These are phyloP conservation scores for Hystrix cristata DNA, from an alignment of 2,113 vertebrate genomes.

Conservation along the genomic window DNA sequence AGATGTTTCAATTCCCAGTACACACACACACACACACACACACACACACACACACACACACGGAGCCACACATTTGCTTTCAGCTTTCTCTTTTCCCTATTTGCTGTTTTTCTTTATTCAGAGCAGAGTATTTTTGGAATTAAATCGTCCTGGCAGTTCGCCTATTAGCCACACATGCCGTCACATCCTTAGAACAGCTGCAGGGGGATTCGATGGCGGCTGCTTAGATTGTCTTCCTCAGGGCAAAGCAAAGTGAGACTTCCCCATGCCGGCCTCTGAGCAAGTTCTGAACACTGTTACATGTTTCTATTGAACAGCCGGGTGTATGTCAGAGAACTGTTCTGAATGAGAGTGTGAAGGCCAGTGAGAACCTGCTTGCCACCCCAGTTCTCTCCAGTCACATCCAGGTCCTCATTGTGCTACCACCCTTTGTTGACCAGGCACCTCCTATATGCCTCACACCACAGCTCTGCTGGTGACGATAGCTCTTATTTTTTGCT, in stretches of 20 bases:
- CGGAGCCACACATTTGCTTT: background rate
- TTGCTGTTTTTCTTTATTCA: background rate
- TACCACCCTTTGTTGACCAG: background rate
- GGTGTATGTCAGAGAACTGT: background rate
- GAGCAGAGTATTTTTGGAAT: background rate
- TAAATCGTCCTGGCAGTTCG: background rate
- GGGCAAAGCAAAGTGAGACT: too few relatives aligned
- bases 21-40: background rate
- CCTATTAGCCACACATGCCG: background rate
- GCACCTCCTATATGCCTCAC: too few relatives aligned
- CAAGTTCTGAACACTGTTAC: background rate
- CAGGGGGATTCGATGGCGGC: background rate
- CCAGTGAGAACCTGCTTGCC: background rate
- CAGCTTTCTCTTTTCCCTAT: background rate
- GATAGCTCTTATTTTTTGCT: background rate
- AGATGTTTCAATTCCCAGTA: background rate
- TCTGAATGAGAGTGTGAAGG: fast-evolving
- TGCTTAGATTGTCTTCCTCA: too few relatives aligned
- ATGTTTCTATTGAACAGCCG: background rate
- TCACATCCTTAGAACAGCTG: background rate
- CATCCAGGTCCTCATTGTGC: background rate
- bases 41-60: background rate
- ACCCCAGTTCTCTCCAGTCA: background rate
- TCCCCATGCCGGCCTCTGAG: too few relatives aligned
- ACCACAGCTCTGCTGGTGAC: background rate